Conservation (phyloP, 2,113 vertebrate species). For the Coreoperca whiteheadi region DNA sequence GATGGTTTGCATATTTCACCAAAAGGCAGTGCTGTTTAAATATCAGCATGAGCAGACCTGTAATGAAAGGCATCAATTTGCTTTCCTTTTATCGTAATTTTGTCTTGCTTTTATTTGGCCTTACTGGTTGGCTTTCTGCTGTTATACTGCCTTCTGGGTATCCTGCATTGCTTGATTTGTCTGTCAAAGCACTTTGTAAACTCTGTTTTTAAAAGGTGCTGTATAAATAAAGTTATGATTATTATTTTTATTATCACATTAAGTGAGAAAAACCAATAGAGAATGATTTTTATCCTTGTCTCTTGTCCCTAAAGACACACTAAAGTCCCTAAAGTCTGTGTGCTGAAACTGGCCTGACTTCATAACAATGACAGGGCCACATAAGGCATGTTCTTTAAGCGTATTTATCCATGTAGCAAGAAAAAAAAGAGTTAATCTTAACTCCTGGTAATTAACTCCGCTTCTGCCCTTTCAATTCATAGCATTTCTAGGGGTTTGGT, state of each 20-base stretch:
- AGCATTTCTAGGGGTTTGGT: constrained; percentile 76
- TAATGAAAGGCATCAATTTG: constrained; percentile 18
- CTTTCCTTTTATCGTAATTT: too few relatives aligned
- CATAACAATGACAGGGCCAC: constrained; percentile 20
- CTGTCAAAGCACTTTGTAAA: too few relatives aligned
- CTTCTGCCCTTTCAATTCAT: constrained; percentile 73
- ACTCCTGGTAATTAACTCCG: constrained; percentile 75
- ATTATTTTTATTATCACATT: constrained; percentile 1
- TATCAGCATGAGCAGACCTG: constrained; percentile 40
- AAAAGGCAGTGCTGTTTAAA: constrained; percentile 28
- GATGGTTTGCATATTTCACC: constrained; percentile 31
- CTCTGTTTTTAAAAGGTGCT: too few relatives aligned
- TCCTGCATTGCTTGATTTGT: too few relatives aligned
- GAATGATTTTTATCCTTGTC: constrained; percentile 19
- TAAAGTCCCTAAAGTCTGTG: too few relatives aligned
- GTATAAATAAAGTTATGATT: too few relatives aligned
- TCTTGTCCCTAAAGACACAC: constrained; percentile 38
- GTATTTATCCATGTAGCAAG: constrained; percentile 62
- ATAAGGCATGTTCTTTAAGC: constrained; percentile 60
- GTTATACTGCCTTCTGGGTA: too few relatives aligned
- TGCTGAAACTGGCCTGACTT: constrained; percentile 26
- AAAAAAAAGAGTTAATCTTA: constrained; percentile 63
- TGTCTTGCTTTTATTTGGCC: too few relatives aligned
- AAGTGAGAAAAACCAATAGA: constrained; percentile 14
- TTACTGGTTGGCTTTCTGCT: too few relatives aligned